Evolutionary conservation across 1,140 invertebrate genomes (phyloP).

Genomic region (Pachypeltis micranthus): DNA sequence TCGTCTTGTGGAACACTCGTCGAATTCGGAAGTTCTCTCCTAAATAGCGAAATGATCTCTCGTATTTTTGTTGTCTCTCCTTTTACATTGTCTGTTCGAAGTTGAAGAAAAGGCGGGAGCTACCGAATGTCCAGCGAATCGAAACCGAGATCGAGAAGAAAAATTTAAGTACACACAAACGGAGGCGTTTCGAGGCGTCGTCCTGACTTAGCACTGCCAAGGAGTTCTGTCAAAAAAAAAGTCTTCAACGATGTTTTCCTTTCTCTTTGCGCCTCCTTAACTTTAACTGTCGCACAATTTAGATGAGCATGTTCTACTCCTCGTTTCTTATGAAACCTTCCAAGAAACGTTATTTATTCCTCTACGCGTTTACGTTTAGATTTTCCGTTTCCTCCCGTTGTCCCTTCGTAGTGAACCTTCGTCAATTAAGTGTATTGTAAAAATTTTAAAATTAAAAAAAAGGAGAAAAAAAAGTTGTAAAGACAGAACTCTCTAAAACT

Average conservation of each 20-base stretch:
- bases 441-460: constrained; percentile 12
- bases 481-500: constrained; percentile 17
- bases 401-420: constrained; percentile 16
- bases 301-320: neutral
- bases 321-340: neutral
- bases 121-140: too few species aligned
- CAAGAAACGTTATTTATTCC: too few species aligned
- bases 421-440: constrained; percentile 23
- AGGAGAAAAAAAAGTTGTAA: constrained; percentile 9
- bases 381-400: neutral
- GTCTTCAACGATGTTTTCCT: neutral
- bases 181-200: neutral
- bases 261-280: neutral
- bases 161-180: too few species aligned
- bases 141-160: too few species aligned
- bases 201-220: constrained; percentile 11
- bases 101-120: too few species aligned
- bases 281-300: neutral
- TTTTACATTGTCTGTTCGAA: too few species aligned
- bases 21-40: neutral
- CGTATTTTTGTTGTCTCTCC: neutral
- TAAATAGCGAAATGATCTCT: neutral
- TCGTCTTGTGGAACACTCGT: neutral
- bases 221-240: neutral
- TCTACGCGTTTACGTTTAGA: too few species aligned